These are phyloP conservation scores for Xestia c-nigrum DNA, from an alignment of 2,888 invertebrate genomes.

Conservation along the genomic window DNA sequence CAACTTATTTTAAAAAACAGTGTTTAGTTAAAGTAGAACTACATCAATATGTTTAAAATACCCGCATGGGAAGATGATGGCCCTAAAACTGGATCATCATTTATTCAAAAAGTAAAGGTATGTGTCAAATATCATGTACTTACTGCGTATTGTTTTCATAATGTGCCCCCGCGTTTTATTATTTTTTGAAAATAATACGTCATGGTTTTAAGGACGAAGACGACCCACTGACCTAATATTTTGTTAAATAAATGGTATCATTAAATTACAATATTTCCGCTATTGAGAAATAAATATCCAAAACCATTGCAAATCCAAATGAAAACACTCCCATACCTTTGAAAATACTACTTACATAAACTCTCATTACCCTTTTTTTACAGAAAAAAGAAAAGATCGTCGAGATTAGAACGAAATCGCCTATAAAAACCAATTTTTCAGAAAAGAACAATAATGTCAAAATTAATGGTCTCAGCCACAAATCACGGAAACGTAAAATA, in stretches of 20 bases:
- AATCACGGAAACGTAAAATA: constrained; percentile 53
- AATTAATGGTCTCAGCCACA: constrained; percentile 34
- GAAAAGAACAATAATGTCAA: constrained; percentile 39
- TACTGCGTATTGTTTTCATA: background rate
- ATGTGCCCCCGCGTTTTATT: background rate
- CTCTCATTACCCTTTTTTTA: background rate
- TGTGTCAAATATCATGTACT: background rate
- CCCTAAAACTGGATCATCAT: constrained; percentile 68
- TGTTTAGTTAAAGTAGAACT: background rate
- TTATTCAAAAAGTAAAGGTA: constrained; percentile 70
- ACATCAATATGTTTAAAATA: constrained; percentile 76
- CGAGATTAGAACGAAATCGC: constrained; percentile 11
- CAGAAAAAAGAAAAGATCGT: constrained; percentile 51
- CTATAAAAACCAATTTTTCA: constrained; percentile 45
- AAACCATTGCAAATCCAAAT: background rate
- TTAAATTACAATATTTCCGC: background rate
- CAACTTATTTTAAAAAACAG: background rate
- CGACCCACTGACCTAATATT: too few species aligned
- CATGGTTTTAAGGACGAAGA: background rate
- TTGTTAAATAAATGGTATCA: background rate
- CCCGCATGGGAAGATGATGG: constrained; percentile 80
- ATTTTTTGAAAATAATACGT: background rate
- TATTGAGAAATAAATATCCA: background rate
- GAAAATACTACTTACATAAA: too few species aligned
- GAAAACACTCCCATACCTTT: background rate